Evolutionary conservation across 2,797 vertebrate species (phyloP).

Genomic region (Phoebastria nigripes): DNA sequence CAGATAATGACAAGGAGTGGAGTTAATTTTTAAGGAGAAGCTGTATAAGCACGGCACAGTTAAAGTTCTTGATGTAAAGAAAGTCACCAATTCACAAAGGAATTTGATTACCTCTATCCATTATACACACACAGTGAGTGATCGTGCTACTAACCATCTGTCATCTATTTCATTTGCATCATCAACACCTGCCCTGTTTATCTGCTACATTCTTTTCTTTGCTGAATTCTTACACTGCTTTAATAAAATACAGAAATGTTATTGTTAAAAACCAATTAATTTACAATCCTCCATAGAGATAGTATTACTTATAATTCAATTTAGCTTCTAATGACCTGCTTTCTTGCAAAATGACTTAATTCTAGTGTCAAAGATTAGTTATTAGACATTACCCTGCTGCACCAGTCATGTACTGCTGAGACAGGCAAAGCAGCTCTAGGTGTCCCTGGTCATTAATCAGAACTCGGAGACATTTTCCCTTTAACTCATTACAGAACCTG

Average conservation of each 20-base stretch:
- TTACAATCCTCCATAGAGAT: conserved; percentile 82
- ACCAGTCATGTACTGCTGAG: conserved; percentile 75
- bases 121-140: conserved; percentile 97
- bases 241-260: conserved; percentile 88
- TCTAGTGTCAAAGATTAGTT: conserved; percentile 82
- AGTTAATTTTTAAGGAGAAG: conserved; percentile 63
- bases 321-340: conserved; percentile 82
- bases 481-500: conserved; percentile 69
- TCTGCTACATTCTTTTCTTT: conserved; percentile 90
- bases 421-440: conserved; percentile 71
- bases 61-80: conserved; percentile 91
- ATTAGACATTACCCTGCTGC: conserved; percentile 74
- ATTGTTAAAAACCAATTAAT: conserved; percentile 86
- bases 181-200: conserved; percentile 99
- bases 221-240: conserved; percentile 79
- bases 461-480: conserved; percentile 61
- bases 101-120: conserved; percentile 99
- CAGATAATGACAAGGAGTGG: conserved; percentile 41
- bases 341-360: conserved; percentile 83
- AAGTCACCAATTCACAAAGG: conserved; percentile 96
- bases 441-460: conserved; percentile 78
- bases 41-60: conserved; percentile 46
- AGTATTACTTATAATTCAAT: conserved; percentile 84
- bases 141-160: conserved; percentile 97
- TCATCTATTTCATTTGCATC: conserved; percentile 99